phyloP scores from a whole-genome alignment of 64 coral and sea anemone genomes.

The Actinia equina region DNA sequence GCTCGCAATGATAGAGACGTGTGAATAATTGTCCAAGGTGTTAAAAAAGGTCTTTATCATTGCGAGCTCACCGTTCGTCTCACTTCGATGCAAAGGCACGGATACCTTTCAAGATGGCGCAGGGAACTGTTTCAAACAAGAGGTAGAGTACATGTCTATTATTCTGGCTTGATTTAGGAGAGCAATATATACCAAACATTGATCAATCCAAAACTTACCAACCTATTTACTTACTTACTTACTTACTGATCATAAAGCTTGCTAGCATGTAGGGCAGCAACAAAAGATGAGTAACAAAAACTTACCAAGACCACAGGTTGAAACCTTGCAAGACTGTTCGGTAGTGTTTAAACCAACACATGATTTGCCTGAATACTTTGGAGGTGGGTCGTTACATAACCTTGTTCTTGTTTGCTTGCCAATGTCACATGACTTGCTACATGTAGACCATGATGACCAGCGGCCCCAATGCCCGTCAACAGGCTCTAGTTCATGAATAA shows the following conservation, averaged over 20 bases:
- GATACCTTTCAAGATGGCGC: too few relatives aligned
- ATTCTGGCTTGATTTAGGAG: not conserved
- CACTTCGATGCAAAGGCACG: too few relatives aligned
- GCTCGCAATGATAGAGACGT: too few relatives aligned
- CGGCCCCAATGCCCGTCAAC: slow-evolving; percentile 91
- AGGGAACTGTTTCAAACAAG: too few relatives aligned
- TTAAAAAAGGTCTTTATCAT: too few relatives aligned
- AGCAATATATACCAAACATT: too few relatives aligned
- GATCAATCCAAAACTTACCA: not conserved
- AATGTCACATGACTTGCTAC: slow-evolving; percentile 54
- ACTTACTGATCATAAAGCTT: too few relatives aligned
- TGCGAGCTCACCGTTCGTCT: too few relatives aligned
- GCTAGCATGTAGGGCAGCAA: too few relatives aligned
- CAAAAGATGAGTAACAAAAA: too few relatives aligned
- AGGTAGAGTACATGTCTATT: not conserved
- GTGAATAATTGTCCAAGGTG: too few relatives aligned
- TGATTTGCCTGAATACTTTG: slow-evolving; percentile 49
- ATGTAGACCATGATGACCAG: slow-evolving; percentile 70
- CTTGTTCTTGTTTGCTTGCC: slow-evolving; percentile 65
- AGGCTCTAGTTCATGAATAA: slow-evolving; percentile 34
- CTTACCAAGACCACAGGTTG: slow-evolving; percentile 74
- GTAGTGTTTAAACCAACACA: slow-evolving; percentile 35
- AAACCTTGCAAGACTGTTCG: slow-evolving; percentile 47
- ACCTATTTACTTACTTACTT: not conserved
- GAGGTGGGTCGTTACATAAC: slow-evolving; percentile 71